Conservation (phyloP, 2,888 invertebrate genomes). For the Meta bourneti region DNA sequence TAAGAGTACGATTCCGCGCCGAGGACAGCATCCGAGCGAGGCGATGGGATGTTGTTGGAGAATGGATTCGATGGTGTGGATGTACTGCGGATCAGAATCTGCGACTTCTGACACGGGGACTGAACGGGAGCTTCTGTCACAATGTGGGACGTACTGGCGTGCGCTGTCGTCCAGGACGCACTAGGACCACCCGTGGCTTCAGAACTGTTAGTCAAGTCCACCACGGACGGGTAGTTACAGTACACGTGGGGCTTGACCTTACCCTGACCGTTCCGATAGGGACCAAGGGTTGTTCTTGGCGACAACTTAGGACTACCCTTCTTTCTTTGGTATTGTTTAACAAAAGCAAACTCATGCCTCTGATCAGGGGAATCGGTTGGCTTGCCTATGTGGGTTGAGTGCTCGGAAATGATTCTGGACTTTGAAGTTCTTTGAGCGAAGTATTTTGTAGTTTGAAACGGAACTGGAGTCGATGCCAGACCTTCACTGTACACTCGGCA, state of each 20-base stretch:
- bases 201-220: conserved; percentile 21
- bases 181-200: conserved; percentile 34
- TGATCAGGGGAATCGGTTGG: conserved; percentile 40
- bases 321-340: conserved; percentile 67
- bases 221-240: conserved; percentile 47
- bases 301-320: conserved; percentile 69
- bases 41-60: conserved; percentile 16
- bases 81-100: conserved; percentile 69
- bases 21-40: conserved; percentile 24
- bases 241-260: conserved; percentile 51
- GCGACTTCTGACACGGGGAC: conserved; percentile 31
- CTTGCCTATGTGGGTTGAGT: conserved; percentile 17
- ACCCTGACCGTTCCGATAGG: conserved; percentile 23
- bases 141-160: conserved; percentile 36
- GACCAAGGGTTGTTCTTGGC: conserved; percentile 41
- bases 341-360: conserved; percentile 43
- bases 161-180: conserved; percentile 31
- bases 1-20: conserved; percentile 57
- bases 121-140: conserved; percentile 21
- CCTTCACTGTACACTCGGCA: conserved; percentile 73
- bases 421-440: conserved; percentile 65
- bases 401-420: conserved; percentile 50
- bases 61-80: conserved; percentile 69
- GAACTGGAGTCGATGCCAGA: conserved; percentile 41
- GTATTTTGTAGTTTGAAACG: conserved; percentile 65